Percentiles rank a stretch among this genome's conserved stretches.
Evolutionary conservation across 2,888 invertebrate species (phyloP).

Genomic region (Cantharis flavilabris): DNA sequence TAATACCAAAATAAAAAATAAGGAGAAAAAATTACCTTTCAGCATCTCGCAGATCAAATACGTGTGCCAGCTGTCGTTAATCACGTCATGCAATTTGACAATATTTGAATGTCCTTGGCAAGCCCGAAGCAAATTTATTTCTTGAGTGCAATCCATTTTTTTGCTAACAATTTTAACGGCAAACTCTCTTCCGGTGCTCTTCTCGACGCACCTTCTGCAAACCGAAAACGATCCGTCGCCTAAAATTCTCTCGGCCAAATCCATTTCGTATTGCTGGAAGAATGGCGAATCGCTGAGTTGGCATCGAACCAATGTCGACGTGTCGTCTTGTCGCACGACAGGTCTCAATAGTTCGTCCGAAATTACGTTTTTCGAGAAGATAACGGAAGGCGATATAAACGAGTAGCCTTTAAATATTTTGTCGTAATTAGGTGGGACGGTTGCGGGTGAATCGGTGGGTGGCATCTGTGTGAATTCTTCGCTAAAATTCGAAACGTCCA

Average conservation of each 20-base stretch:
- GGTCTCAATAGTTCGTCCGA: constrained; percentile 73
- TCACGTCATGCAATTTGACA: constrained; percentile 81
- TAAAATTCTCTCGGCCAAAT: constrained; percentile 69
- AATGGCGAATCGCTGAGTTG: constrained; percentile 72
- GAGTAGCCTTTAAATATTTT: constrained; percentile 93
- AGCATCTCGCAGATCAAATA: constrained; percentile 90
- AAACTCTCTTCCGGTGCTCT: constrained; percentile 73
- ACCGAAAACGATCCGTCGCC: constrained; percentile 92
- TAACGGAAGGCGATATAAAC: constrained; percentile 90
- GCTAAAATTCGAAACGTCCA: constrained; percentile 95
- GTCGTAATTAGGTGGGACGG: constrained; percentile 82
- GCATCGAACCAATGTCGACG: constrained; percentile 43
- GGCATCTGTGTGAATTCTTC: constrained; percentile 94
- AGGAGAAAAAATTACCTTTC: constrained; percentile 52
- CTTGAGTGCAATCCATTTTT: constrained; percentile 69
- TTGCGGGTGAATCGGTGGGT: constrained; percentile 89
- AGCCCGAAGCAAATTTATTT: constrained; percentile 76
- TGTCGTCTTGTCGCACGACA: constrained; percentile 57
- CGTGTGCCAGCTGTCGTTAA: constrained; percentile 81
- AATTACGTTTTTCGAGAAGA: constrained; percentile 79
- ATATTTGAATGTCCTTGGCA: constrained; percentile 92
- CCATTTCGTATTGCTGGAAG: constrained; percentile 82
- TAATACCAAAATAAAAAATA: no score
- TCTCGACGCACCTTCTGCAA: constrained; percentile 79
- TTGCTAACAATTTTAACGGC: constrained; percentile 87